Percentiles rank a stretch among this genome's conserved stretches.
Conservation (phyloP, 1,140 invertebrate species). For the Sarcophaga peregrina region DNA sequence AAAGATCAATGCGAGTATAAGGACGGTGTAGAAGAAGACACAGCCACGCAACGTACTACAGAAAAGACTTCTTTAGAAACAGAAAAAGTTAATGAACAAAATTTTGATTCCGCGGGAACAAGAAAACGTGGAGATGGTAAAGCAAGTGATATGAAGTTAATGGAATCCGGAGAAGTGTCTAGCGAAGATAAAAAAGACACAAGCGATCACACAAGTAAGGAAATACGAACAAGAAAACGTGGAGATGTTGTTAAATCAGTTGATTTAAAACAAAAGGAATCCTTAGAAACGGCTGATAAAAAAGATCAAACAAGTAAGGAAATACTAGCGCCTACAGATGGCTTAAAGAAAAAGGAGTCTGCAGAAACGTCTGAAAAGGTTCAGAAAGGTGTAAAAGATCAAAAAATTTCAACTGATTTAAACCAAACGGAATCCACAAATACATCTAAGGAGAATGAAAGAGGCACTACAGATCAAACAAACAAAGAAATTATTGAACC, state of each 20-base stretch:
- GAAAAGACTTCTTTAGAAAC: no score
- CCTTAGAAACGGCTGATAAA: no score
- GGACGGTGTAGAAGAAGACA: no score
- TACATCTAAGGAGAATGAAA: no score
- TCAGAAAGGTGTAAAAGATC: no score
- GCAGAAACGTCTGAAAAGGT: neutral
- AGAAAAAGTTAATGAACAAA: no score
- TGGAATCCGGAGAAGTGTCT: no score
- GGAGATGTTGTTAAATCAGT: neutral
- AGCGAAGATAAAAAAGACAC: neutral
- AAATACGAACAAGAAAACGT: neutral
- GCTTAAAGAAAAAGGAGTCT: neutral
- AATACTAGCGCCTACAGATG: neutral
- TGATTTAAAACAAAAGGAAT: neutral
- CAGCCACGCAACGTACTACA: no score
- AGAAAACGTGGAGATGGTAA: neutral
- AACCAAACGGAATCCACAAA: no score
- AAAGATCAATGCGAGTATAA: no score
- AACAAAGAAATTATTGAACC: neutral
- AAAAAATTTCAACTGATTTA: no score
- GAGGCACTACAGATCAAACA: neutral
- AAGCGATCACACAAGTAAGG: neutral
- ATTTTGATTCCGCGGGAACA: neutral
- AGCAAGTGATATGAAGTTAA: neutral
- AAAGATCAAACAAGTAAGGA: no score